Evolutionary conservation across 2,888 invertebrate species (phyloP), one percentile per base, ranked within the genome.

Genomic region (Eurois occulta): DNA sequence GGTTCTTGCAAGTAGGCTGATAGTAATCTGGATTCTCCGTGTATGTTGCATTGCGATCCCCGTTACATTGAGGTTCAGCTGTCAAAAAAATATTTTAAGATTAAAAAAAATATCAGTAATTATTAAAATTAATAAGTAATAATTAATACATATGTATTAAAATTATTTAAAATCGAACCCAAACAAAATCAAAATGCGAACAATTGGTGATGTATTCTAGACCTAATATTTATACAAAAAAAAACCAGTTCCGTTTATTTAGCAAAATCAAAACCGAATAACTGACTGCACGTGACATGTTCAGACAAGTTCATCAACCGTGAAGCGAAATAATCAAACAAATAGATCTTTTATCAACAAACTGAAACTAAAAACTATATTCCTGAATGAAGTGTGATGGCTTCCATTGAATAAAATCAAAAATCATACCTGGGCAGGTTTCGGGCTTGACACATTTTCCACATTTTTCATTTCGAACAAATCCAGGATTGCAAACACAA

Each of bases 31-130:
- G 69, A 11, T 43, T 55, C 3, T 73, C 5, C 1, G 2, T 18
- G 11, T 58, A 65, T 41, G 74, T 80, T 13, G 64, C 80, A 35
- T 80, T 80, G 24, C 73, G 74, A 48, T 80, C 80, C 0, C 75
- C 80, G 1, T 80, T 74, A 52, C 81, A 80, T 70, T 66, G 58
- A 28, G 28, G 58, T n/a, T 72, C 58, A 41, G 35, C 66, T 65
- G 16, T 8, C 35, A 32, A 10, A 32, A 16, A 7, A 55, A 55
- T 28, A 28, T n/a, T 6, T 2, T 13, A n/a, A n/a, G n/a, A n/a
- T n/a, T n/a, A 0, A 55, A 55, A n/a, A 55, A n/a, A 6, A 21
- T 6, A 0, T n/a, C n/a, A n/a, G n/a, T n/a, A n/a, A n/a, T n/a
- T n/a, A n/a, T n/a, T n/a, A n/a, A n/a, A n/a, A n/a, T n/a, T n/a